Evolutionary conservation across 2,888 invertebrate genomes (phyloP).

Genomic region (Autographa pulchrina): DNA sequence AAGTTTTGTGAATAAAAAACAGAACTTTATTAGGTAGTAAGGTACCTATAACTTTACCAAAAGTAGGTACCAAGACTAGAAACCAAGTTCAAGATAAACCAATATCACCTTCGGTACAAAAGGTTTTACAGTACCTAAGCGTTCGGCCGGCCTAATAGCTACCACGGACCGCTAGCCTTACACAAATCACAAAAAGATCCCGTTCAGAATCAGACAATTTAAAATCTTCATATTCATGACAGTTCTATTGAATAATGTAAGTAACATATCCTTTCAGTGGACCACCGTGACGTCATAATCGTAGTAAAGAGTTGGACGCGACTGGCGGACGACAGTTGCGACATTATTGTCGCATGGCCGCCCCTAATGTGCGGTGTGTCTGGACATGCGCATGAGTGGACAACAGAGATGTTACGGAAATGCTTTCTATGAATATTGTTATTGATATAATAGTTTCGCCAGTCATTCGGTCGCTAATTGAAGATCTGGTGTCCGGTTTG

Average conservation of each 20-base stretch:
- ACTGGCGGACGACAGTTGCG: slow-evolving; percentile 52
- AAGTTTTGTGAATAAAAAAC: too few species aligned
- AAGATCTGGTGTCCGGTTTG: slow-evolving; percentile 18
- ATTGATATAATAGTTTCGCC: slow-evolving; percentile 46
- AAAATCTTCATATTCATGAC: slow-evolving; percentile 16
- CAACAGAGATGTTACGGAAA: slow-evolving; percentile 49
- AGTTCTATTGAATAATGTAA: slow-evolving; percentile 29
- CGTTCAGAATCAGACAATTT: slow-evolving; percentile 12
- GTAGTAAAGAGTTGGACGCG: slow-evolving; percentile 54
- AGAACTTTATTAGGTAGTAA: too few species aligned
- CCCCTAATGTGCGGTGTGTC: slow-evolving; percentile 27
- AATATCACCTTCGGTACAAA: background rate
- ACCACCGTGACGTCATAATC: slow-evolving; percentile 58
- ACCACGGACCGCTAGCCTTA: slow-evolving; percentile 34
- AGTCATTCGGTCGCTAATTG: slow-evolving; percentile 40
- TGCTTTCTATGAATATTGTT: slow-evolving; percentile 47
- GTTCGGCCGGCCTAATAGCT: slow-evolving; percentile 4
- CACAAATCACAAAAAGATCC: slow-evolving; percentile 37
- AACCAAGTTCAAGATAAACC: background rate
- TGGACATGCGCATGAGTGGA: slow-evolving; percentile 58
- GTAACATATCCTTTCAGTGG: slow-evolving; percentile 31
- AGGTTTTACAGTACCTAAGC: slow-evolving; percentile 1
- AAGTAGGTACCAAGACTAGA: background rate
- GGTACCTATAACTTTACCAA: too few species aligned
- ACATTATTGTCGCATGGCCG: slow-evolving; percentile 56